phyloP scores from a whole-genome alignment of 2,113 vertebrate species.

The Hypocryptadius cinnamomeus region DNA sequence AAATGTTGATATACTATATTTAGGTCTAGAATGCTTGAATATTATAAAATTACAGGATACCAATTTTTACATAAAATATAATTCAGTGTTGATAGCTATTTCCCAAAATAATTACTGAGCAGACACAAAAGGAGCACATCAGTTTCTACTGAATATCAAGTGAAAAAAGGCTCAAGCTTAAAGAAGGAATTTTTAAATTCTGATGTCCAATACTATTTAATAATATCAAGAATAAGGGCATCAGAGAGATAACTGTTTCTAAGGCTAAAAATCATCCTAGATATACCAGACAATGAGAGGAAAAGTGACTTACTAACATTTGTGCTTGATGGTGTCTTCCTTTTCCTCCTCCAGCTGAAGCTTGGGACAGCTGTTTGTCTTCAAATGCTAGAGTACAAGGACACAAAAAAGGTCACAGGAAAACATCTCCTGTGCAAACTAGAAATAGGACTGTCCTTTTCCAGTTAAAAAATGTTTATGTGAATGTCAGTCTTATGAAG shows the following conservation, averaged over 20 bases:
- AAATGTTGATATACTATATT: conserved; percentile 25
- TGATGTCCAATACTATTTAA: not conserved
- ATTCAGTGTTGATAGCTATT: not conserved
- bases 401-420: conserved; percentile 21
- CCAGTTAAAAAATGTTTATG: conserved; percentile 8
- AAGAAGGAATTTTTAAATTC: not conserved
- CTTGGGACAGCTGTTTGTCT: conserved; percentile 38
- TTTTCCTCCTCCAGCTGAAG: conserved; percentile 38
- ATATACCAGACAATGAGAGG: conserved; percentile 31
- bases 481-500: conserved; percentile 24
- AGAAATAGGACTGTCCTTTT: conserved; percentile 38
- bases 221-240: not conserved
- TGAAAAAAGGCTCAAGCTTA: not conserved
- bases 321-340: conserved; percentile 7
- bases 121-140: not conserved
- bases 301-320: conserved; percentile 36
- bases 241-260: not conserved
- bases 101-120: not conserved
- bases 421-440: conserved; percentile 7
- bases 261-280: not conserved
- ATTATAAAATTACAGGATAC: not conserved
- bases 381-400: conserved; percentile 18
- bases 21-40: not conserved
- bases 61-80: not conserved
- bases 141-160: not conserved